Conservation (phyloP, 2,888 invertebrate species). For the Lasioglossum villosulum region DNA sequence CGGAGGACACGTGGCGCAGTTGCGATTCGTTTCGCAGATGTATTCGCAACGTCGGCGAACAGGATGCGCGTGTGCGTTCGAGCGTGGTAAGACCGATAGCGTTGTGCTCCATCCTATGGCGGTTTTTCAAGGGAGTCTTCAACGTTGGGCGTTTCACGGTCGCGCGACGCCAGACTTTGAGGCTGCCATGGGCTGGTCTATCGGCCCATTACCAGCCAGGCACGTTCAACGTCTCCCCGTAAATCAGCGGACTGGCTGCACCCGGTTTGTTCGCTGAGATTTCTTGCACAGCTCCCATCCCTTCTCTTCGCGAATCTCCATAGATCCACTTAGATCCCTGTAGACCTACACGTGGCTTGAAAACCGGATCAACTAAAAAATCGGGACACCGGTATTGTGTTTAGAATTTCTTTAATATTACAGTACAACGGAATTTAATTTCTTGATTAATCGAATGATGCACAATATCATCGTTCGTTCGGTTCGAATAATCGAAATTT, state of each 20-base stretch:
- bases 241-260: constrained; percentile 75
- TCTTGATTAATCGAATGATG: too few relatives aligned
- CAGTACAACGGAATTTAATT: too few relatives aligned
- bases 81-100: constrained; percentile 77
- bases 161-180: constrained; percentile 78
- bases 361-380: neutral
- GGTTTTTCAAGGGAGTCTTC: constrained; percentile 66
- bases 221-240: constrained; percentile 77
- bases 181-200: constrained; percentile 68
- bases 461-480: too few relatives aligned
- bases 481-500: too few relatives aligned
- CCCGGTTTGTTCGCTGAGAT: constrained; percentile 66
- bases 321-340: neutral
- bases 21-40: neutral
- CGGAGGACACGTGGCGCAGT: neutral
- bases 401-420: neutral
- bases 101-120: constrained; percentile 59
- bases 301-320: neutral
- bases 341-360: neutral
- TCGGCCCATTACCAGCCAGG: constrained; percentile 80
- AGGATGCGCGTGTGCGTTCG: constrained; percentile 74
- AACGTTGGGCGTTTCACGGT: constrained; percentile 73
- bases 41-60: constrained; percentile 42
- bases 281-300: constrained; percentile 41
- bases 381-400: neutral